Evolutionary conservation across 2,797 vertebrate species (phyloP).

Genomic region (Onychomys leucogaster): DNA sequence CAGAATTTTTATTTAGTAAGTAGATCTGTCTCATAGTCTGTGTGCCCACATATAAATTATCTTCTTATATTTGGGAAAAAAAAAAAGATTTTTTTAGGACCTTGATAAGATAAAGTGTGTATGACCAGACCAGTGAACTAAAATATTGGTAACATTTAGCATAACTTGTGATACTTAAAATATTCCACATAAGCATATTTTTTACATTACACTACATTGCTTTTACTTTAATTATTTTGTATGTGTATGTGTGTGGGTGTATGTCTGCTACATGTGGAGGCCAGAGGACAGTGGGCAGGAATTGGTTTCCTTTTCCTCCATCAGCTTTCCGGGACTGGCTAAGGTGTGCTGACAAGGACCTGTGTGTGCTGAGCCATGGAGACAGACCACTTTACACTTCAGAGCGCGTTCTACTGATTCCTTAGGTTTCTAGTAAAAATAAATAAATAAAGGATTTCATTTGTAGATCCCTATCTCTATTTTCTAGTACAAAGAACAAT

Average conservation of each 20-base stretch:
- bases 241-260: not conserved
- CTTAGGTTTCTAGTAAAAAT: not conserved
- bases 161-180: not conserved
- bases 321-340: not conserved
- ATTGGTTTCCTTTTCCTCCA: too few relatives aligned
- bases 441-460: not conserved
- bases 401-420: not conserved
- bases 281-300: not conserved
- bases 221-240: not conserved
- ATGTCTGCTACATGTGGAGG: not conserved
- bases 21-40: not conserved
- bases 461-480: not conserved
- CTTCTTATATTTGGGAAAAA: not conserved
- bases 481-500: not conserved
- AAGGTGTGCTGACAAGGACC: not conserved
- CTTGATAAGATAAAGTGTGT: not conserved
- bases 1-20: not conserved
- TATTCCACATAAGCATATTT: not conserved
- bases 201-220: not conserved
- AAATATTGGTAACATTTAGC: not conserved
- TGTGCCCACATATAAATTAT: not conserved
- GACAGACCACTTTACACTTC: not conserved
- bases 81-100: not conserved
- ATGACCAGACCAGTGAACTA: not conserved
- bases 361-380: not conserved